phyloP scores from a whole-genome alignment of 2,113 vertebrate species.

The Rhinoderma darwinii region DNA sequence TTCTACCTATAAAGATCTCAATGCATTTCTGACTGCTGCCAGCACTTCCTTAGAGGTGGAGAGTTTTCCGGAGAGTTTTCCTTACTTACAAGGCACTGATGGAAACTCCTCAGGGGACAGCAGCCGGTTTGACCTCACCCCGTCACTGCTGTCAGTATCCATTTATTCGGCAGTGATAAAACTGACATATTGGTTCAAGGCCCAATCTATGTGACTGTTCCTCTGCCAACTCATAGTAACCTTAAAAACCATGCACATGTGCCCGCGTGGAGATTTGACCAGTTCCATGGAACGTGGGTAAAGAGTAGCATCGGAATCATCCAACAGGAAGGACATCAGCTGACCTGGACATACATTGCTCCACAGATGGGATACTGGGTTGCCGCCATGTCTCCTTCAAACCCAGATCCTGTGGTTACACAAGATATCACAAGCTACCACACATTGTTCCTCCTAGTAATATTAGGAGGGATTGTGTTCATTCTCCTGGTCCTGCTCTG shows the following conservation, averaged over 20 bases:
- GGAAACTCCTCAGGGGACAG: conserved; percentile 89
- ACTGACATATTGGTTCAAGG: conserved; percentile 85
- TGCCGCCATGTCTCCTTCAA: conserved; percentile 91
- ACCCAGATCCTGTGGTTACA: conserved; percentile 84
- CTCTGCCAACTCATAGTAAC: conserved; percentile 83
- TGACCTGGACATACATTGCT: conserved; percentile 90
- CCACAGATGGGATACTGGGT: conserved; percentile 97
- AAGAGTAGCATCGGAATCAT: conserved; percentile 92
- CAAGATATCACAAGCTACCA: conserved; percentile 95
- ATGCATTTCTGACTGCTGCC: conserved; percentile 88
- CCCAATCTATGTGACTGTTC: conserved; percentile 90
- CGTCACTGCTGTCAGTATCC: conserved; percentile 92
- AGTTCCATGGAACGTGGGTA: conserved; percentile 91
- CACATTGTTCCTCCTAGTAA: conserved; percentile 95
- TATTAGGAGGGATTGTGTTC: conserved; percentile 96
- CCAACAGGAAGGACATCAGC: conserved; percentile 84
- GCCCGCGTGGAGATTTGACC: conserved; percentile 94
- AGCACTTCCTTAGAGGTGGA: conserved; percentile 84
- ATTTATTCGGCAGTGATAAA: conserved; percentile 87
- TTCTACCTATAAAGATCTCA: conserved; percentile 89
- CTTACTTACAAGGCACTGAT: conserved; percentile 86
- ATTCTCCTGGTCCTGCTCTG: conserved; percentile 94
- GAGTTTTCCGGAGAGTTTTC: too few species aligned
- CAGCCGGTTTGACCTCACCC: conserved; percentile 86
- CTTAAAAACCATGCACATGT: conserved; percentile 93